Conservation (phyloP, 2,797 vertebrate genomes). For the Pseudochromis fuscus region DNA sequence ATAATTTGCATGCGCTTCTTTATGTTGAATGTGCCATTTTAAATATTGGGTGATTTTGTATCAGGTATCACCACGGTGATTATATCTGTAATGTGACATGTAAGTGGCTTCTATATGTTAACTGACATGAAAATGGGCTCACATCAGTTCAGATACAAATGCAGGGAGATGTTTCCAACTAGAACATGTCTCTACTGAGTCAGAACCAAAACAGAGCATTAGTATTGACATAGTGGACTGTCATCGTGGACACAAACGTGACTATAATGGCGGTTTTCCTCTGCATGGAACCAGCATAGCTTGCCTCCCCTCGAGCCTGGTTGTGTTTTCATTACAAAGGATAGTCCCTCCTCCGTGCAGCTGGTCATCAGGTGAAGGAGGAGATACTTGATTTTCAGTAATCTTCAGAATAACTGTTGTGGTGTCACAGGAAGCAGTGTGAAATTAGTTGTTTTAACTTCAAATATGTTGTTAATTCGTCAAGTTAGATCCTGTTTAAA, state of each 20-base stretch:
- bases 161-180: neutral
- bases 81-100: neutral
- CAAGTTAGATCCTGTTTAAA: too few relatives aligned
- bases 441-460: too few relatives aligned
- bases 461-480: too few relatives aligned
- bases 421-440: too few relatives aligned
- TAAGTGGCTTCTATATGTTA: neutral
- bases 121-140: neutral
- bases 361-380: too few relatives aligned
- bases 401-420: too few relatives aligned
- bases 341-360: too few relatives aligned
- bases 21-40: slow-evolving; percentile 15
- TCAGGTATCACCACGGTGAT: neutral
- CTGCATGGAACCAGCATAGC: too few relatives aligned
- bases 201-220: neutral
- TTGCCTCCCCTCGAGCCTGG: too few relatives aligned
- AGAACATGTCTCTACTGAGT: neutral
- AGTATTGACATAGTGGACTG: neutral
- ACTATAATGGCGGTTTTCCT: too few relatives aligned
- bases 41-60: neutral
- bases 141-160: neutral
- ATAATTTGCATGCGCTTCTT: slow-evolving; percentile 29
- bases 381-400: too few relatives aligned
- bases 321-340: too few relatives aligned
- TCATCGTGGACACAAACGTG: neutral